These are phyloP conservation scores for Oceanodroma tethys DNA, from an alignment of 2,113 vertebrate species.

Conservation along the genomic window DNA sequence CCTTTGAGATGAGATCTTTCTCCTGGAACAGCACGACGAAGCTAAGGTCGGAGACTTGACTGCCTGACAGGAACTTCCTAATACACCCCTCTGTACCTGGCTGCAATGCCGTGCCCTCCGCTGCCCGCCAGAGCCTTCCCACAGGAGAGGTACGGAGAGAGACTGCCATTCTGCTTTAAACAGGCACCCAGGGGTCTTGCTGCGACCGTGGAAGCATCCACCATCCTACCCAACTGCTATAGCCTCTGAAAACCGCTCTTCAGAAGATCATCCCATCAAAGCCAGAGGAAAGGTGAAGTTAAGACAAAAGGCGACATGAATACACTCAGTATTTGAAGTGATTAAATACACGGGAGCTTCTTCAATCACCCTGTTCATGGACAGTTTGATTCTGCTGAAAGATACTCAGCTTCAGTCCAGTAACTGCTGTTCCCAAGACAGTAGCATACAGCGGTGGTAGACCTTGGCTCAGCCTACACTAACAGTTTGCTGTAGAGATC, in stretches of 20 bases:
- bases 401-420: neutral
- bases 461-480: accelerated
- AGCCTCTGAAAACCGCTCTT: neutral
- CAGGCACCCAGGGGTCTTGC: no score
- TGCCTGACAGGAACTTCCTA: neutral
- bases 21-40: neutral
- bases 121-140: neutral
- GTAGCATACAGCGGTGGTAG: neutral
- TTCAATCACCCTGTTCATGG: neutral
- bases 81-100: neutral
- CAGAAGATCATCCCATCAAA: neutral
- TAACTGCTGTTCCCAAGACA: neutral
- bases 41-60: neutral
- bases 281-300: neutral
- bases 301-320: neutral
- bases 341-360: neutral
- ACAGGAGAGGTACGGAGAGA: accelerated
- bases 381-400: neutral
- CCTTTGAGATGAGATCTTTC: neutral
- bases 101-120: neutral
- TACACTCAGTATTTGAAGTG: neutral
- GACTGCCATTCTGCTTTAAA: accelerated
- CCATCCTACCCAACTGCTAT: accelerated
- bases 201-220: accelerated
- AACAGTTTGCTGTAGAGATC: neutral